Evolutionary conservation across 1,140 invertebrate genomes (phyloP), one percentile per base, ranked within the genome.

Genomic region (Rhagoletis zephyria): DNA sequence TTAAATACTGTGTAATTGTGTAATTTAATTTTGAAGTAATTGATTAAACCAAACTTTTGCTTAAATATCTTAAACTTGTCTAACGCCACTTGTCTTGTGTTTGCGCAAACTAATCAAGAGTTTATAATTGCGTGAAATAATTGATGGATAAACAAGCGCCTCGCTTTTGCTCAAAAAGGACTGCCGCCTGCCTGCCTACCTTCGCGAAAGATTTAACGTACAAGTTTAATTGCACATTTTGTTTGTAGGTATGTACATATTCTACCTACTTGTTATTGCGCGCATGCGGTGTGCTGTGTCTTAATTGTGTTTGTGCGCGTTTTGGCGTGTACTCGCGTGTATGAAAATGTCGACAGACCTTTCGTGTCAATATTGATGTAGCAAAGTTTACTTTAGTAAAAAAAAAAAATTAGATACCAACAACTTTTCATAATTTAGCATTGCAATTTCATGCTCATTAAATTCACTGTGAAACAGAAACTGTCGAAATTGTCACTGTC

Each of bases 291-390:
- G 30, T 1, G 30, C 30, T 30, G 30, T 30, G 30, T 30, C 30
- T 30, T 30, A 30, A 30, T 30, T 14, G 61, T 14, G 61, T 63
- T 63, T 63, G n/a, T 63, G 12, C 2, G 4, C 61, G 16, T 16
- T 9, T 63, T 63, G n/a, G 51, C 51, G 51, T 56, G 12, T 14
- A 16, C 30, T 30, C 30, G 16, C n/a, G 61, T 63, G n/a, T 14
- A n/a, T 63, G 61, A 16, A 4, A 14, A 63, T 14, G 61, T 4
- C 4, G n/a, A 16, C 16, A 5, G 16, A 81, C n/a, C 45, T 81
- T 81, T 81, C 74, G 74, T 81, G 74, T 81, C 74, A 81, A 81
- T 56, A 81, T 81, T 56, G 74, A 56, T 81, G 74, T 45, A 12
- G 67, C 12, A 74, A 74, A 45, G 67, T 74, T 74, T 74, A 40